phyloP scores from a whole-genome alignment of 2,113 vertebrate species.

The Nanger granti region DNA sequence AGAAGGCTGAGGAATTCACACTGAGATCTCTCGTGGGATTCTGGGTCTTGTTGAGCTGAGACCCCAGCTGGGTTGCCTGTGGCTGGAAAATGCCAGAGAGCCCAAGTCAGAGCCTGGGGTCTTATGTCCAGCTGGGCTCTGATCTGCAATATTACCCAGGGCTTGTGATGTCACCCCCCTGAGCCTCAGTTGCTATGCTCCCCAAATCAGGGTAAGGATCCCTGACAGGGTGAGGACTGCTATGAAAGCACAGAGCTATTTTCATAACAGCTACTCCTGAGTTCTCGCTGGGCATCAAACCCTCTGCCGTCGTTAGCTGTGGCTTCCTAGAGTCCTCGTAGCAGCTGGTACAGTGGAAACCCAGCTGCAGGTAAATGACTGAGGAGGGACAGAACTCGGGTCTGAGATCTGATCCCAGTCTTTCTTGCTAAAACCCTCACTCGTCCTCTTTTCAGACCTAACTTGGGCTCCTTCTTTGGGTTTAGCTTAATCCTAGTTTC shows the following conservation, averaged over 20 bases:
- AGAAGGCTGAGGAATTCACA: neutral
- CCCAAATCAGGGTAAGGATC: neutral
- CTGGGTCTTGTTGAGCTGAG: neutral
- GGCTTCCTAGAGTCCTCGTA: neutral
- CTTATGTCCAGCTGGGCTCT: neutral
- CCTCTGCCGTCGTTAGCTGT: neutral
- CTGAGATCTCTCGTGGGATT: neutral
- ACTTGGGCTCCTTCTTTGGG: neutral
- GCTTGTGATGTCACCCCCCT: neutral
- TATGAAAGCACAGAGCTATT: neutral
- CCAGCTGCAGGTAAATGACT: neutral
- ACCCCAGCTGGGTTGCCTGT: neutral
- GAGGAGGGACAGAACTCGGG: neutral
- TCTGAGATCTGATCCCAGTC: neutral
- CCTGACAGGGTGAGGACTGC: neutral
- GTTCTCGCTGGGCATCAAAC: neutral
- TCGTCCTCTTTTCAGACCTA: neutral
- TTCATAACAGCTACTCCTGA: neutral
- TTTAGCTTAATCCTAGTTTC: neutral
- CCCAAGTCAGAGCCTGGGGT: neutral
- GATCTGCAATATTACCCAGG: neutral
- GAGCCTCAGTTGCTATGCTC: neutral
- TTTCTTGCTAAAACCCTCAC: neutral
- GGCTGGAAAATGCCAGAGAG: neutral
- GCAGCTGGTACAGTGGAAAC: neutral